Base-by-base conservation (phyloP, 2,797 vertebrate genomes). In the Cetoscarus ocellatus region DNA sequence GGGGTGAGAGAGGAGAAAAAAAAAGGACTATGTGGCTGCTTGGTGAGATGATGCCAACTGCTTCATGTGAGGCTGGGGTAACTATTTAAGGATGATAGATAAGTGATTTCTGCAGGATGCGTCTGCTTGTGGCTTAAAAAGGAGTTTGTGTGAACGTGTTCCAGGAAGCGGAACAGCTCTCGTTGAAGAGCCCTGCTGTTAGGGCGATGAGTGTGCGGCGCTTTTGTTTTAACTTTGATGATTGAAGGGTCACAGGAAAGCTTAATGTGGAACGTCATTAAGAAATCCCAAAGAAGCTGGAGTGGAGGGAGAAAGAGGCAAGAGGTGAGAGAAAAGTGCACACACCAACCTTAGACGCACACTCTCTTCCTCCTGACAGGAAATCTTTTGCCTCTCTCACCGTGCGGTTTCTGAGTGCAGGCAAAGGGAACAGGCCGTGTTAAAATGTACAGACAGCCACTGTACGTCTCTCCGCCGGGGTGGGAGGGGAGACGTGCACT, bases 151-250 rank as follows among this genome's bases (percentile, higher is more conserved):
- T 61, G 18, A 70, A 63, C 64, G 44, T 70, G 58, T 64, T 81
- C 73, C 58, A 76, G 67, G 60, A 61, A 79, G 66, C 17, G 40
- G 65, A 53, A 73, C 73, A 73, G 67, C 61, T 63, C 78, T 67
- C 60, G 45, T 53, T 70, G 65, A 68, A 68, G 67, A 75, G 71
- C 44, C 61, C 44, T 6, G 58, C 80, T 67, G 71, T 63, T 77
- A 54, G 73, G 27, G 71, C 6, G 35, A 77, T 67, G 52, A 81
- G 73, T 64, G 74, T n/a, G 58, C 66, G 39, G 49, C 14, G 70
- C 73, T 77, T 88, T 82, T 86, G 76, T 80, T 83, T 83, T 68
- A 83, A 76, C 84, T 84, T 84, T 70, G 68, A 70, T 81, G 85
- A 88, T 59, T 86, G 84, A 89, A 73, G 67, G 77, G 74, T 86